Conservation (phyloP, 2,888 invertebrate genomes). For the Zele albiditarsus region DNA sequence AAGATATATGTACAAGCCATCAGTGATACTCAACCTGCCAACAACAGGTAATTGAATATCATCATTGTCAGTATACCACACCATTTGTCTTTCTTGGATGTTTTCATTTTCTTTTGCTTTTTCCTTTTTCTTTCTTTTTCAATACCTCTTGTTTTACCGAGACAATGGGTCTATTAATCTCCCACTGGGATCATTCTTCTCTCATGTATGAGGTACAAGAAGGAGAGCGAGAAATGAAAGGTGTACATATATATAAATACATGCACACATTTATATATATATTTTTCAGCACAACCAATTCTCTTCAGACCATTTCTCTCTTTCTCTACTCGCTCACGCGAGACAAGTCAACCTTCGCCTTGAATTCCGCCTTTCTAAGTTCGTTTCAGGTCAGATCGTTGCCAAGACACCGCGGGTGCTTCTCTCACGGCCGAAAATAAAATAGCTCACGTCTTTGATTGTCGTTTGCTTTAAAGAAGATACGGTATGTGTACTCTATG, state of each 20-base stretch:
- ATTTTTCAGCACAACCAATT: neutral
- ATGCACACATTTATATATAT: no score
- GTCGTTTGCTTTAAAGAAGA: neutral
- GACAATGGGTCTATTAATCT: conserved; percentile 37
- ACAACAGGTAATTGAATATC: conserved; percentile 22
- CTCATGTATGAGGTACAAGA: conserved; percentile 1
- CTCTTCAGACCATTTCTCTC: conserved; percentile 4
- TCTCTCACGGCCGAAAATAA: conserved; percentile 50
- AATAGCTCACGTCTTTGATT: conserved; percentile 31
- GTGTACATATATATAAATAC: conserved; percentile 2
- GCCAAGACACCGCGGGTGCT: conserved; percentile 22
- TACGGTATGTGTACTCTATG: no score
- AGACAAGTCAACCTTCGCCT: conserved; percentile 53
- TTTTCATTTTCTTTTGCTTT: conserved; percentile 7
- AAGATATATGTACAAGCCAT: neutral
- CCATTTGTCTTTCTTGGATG: neutral
- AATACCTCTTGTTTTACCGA: conserved; percentile 10
- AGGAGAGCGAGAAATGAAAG: conserved; percentile 8
- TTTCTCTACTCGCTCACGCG: conserved; percentile 43
- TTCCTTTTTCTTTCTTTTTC: neutral
- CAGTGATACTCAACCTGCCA: conserved; percentile 26
- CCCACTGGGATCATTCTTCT: conserved; percentile 22
- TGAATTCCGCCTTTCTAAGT: conserved; percentile 55
- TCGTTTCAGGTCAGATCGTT: conserved; percentile 44
- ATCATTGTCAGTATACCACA: neutral